A percentile compares a stretch with the other conserved stretches of the same genome.
Conservation (phyloP, 2,113 vertebrate species). For the Cyrtonyx montezumae region DNA sequence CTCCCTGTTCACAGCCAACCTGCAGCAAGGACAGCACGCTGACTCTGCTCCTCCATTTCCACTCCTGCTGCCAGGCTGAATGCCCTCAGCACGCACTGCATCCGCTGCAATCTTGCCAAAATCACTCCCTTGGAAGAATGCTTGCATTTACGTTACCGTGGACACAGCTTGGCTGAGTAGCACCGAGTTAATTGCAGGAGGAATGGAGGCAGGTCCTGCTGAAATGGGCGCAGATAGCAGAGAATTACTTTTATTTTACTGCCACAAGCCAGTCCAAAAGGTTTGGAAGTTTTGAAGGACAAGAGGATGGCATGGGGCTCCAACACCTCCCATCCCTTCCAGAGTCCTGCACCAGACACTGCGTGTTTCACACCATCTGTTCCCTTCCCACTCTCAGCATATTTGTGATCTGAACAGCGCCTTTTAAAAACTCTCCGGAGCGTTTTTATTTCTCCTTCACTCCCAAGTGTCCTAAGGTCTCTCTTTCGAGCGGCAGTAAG, state of each 20-base stretch:
- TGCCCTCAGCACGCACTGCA: background rate
- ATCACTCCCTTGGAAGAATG: background rate
- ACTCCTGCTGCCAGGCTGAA: background rate
- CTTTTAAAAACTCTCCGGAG: background rate
- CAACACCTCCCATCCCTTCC: background rate
- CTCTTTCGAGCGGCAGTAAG: background rate
- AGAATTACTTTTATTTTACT: background rate
- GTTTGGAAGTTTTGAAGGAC: background rate
- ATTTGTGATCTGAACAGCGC: no score
- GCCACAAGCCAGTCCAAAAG: rapidly evolving
- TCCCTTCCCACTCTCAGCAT: background rate
- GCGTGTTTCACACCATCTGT: background rate
- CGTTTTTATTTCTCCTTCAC: background rate
- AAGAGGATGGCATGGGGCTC: background rate
- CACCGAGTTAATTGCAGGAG: background rate
- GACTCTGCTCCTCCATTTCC: background rate
- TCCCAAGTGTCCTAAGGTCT: background rate
- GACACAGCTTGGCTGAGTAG: background rate
- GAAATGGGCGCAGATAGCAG: background rate
- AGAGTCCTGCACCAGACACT: rapidly evolving
- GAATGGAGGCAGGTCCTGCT: background rate
- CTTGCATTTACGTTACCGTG: rapidly evolving
- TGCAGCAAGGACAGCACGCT: rapidly evolving
- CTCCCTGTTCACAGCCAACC: rapidly evolving
- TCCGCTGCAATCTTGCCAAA: background rate